phyloP scores from a whole-genome alignment of 2,888 invertebrate species.

The Lasius platythorax region DNA sequence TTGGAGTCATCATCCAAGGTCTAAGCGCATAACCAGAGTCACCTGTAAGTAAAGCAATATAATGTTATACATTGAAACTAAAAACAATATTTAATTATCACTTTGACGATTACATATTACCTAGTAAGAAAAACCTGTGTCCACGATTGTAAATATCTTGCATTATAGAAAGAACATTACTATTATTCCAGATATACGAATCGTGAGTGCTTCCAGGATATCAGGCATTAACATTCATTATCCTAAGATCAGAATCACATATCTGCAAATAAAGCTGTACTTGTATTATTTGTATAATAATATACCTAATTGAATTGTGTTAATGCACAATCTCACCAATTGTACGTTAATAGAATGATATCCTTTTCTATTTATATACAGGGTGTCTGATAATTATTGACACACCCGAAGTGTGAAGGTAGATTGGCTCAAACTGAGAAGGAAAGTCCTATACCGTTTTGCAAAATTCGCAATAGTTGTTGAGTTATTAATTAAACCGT shows the following conservation, averaged over 20 bases:
- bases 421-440: too few relatives aligned
- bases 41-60: constrained; percentile 26
- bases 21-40: constrained; percentile 3
- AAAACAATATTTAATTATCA: not conserved
- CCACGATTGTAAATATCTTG: not conserved
- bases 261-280: constrained; percentile 9
- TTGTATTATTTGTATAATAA: not conserved
- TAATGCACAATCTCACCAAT: not conserved
- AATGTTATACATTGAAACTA: not conserved
- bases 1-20: constrained; percentile 18
- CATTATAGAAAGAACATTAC: constrained; percentile 12
- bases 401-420: too few relatives aligned
- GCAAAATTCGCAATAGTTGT: too few relatives aligned
- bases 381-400: too few relatives aligned
- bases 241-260: constrained; percentile 5
- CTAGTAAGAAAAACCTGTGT: constrained; percentile 8
- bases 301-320: not conserved
- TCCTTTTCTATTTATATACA: constrained; percentile 2
- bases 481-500: too few relatives aligned
- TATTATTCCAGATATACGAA: constrained; percentile 21
- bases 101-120: not conserved
- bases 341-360: constrained; percentile 11
- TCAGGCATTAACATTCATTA: not conserved
- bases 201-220: not conserved
- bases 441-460: too few relatives aligned